Evolutionary conservation across 2,113 vertebrate genomes (phyloP).

Genomic region (Baryphthengus martii): DNA sequence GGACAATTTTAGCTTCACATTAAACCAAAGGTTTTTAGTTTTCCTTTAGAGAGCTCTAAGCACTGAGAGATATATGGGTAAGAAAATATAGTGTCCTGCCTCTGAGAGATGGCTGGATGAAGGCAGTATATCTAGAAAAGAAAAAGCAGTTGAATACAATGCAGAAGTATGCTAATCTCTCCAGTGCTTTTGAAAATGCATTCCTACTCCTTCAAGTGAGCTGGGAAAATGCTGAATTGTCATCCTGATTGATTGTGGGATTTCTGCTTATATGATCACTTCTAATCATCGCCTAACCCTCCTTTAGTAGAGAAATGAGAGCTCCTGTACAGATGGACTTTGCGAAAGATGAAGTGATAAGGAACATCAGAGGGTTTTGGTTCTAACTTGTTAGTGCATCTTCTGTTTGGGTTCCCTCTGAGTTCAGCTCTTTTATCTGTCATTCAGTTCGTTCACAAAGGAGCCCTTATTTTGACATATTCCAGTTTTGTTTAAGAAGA

Average conservation of each 20-base stretch:
- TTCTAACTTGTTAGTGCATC: not conserved
- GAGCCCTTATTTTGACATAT: not conserved
- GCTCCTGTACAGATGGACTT: slow-evolving; percentile 20
- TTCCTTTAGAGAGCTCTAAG: not conserved
- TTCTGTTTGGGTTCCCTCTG: not conserved
- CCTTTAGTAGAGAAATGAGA: not conserved
- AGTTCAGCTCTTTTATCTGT: slow-evolving; percentile 9
- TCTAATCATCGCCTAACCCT: slow-evolving; percentile 16
- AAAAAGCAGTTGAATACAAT: not conserved
- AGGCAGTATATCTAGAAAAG: not conserved
- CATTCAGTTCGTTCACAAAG: not conserved
- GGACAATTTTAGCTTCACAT: not conserved
- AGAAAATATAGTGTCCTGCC: not conserved
- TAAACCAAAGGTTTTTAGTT: not conserved
- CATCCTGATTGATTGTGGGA: not conserved
- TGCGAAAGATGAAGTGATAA: slow-evolving; percentile 31
- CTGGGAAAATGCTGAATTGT: slow-evolving; percentile 13
- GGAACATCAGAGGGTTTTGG: not conserved
- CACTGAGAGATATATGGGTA: not conserved
- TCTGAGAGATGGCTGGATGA: not conserved
- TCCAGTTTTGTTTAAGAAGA: not conserved
- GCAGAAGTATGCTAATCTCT: not conserved
- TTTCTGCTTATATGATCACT: not conserved
- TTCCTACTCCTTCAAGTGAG: not conserved
- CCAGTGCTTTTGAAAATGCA: not conserved